Conservation (phyloP, 2,797 vertebrate genomes). For the Tympanoctomys barrerae region DNA sequence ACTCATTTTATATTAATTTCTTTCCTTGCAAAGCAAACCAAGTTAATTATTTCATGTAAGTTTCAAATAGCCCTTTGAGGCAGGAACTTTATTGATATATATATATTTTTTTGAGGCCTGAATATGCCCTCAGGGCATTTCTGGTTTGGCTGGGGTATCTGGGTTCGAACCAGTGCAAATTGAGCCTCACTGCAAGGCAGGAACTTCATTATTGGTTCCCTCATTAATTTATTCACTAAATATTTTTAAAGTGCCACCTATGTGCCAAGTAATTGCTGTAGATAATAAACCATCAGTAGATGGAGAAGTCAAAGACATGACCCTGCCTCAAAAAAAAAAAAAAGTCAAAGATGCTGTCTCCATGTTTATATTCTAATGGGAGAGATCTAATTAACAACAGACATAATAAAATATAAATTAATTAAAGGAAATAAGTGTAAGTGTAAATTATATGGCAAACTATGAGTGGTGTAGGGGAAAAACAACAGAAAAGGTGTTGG, state of each 20-base stretch:
- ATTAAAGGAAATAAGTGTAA: not conserved
- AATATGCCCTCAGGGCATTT: too few species aligned
- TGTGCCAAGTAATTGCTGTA: not conserved
- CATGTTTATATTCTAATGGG: not conserved
- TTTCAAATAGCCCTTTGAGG: conserved; percentile 29
- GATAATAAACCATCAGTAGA: conserved; percentile 15
- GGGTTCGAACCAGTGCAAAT: too few species aligned
- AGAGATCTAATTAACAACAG: not conserved
- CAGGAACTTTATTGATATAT: not conserved
- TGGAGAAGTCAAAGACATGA: not conserved
- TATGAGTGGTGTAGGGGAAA: not conserved
- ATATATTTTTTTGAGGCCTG: too few species aligned
- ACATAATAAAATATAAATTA: not conserved
- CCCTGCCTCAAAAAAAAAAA: not conserved
- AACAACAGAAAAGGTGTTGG: not conserved
- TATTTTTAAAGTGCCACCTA: conserved; percentile 30
- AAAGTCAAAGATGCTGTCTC: not conserved
- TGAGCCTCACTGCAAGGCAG: not conserved
- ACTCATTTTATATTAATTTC: not conserved
- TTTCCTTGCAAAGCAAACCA: conserved; percentile 56
- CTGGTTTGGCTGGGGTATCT: too few species aligned
- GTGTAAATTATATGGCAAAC: not conserved
- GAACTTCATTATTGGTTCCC: not conserved
- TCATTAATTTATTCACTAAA: conserved; percentile 24
- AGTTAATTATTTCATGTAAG: conserved; percentile 8